Conservation (phyloP, 1,140 invertebrate species). For the Stegodyphus dumicola region DNA sequence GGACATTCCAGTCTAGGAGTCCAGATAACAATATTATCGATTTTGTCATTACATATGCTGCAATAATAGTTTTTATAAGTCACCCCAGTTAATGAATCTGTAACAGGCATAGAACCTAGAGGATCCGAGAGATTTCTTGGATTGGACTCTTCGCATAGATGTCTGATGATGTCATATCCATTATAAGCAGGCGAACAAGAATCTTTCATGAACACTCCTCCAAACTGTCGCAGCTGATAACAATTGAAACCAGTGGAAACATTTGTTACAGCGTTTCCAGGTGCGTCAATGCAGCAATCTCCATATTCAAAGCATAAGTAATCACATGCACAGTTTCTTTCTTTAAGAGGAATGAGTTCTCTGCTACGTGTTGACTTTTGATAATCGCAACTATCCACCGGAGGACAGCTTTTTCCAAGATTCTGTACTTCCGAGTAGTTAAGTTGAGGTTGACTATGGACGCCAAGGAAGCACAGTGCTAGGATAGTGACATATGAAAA, state of each 20-base stretch:
- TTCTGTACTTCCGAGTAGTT: conserved; percentile 24
- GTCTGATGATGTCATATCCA: conserved; percentile 62
- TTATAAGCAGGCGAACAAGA: conserved; percentile 69
- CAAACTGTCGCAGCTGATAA: conserved; percentile 67
- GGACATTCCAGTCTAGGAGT: conserved; percentile 40
- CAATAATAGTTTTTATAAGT: conserved; percentile 74
- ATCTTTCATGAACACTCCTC: conserved; percentile 70
- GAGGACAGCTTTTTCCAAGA: conserved; percentile 39
- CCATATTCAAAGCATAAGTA: conserved; percentile 69
- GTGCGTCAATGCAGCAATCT: conserved; percentile 72
- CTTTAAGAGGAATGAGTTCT: conserved; percentile 46
- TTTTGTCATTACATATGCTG: conserved; percentile 72
- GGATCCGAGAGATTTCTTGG: conserved; percentile 66
- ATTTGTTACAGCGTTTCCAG: conserved; percentile 63
- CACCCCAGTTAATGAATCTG: conserved; percentile 67
- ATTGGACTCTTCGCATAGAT: conserved; percentile 63
- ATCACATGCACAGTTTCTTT: conserved; percentile 72
- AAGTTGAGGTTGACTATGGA: background rate
- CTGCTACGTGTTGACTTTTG: background rate
- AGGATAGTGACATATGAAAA: background rate
- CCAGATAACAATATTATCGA: conserved; percentile 41
- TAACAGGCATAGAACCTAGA: conserved; percentile 69
- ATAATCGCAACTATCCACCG: conserved; percentile 22
- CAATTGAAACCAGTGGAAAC: conserved; percentile 66
- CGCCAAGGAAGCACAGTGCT: background rate